phyloP scores from a whole-genome alignment of 37 sponge, comb jelly and placozoan species.

The Beroe forskalii region DNA sequence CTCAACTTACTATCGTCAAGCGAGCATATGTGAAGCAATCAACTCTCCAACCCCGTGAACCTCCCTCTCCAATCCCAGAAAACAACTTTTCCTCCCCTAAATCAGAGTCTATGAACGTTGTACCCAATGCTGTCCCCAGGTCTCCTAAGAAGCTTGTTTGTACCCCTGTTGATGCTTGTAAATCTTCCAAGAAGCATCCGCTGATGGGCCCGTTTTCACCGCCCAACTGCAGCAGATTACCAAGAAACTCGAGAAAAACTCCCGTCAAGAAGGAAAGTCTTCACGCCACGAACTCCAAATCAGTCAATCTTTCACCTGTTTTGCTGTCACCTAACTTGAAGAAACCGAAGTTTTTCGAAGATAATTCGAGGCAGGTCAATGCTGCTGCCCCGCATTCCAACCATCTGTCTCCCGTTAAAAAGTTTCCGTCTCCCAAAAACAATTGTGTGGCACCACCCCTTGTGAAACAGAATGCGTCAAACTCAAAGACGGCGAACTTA shows the following conservation, averaged over 20 bases:
- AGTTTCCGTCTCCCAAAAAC: neutral
- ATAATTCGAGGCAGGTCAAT: neutral
- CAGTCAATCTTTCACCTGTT: conserved; percentile 36
- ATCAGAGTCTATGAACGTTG: too few relatives aligned
- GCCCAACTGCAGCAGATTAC: neutral
- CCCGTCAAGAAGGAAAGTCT: neutral
- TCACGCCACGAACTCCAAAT: neutral
- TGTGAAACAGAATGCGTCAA: neutral
- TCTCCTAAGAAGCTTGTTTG: too few relatives aligned
- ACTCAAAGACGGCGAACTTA: too few relatives aligned
- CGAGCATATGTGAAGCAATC: conserved; percentile 9
- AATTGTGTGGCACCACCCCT: neutral
- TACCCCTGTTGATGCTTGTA: too few relatives aligned
- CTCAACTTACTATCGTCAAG: conserved; percentile 16
- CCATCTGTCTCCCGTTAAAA: neutral
- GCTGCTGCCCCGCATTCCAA: neutral
- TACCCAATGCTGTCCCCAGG: too few relatives aligned
- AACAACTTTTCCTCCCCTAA: too few relatives aligned
- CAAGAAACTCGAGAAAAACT: conserved; percentile 5
- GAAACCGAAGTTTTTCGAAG: neutral
- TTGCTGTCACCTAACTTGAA: conserved; percentile 26
- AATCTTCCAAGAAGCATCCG: too few relatives aligned
- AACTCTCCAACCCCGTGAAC: too few relatives aligned
- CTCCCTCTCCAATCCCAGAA: too few relatives aligned
- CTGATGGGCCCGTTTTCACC: too few relatives aligned